phyloP scores from a whole-genome alignment of 2,113 vertebrate genomes.

The Engraulis encrasicolus region DNA sequence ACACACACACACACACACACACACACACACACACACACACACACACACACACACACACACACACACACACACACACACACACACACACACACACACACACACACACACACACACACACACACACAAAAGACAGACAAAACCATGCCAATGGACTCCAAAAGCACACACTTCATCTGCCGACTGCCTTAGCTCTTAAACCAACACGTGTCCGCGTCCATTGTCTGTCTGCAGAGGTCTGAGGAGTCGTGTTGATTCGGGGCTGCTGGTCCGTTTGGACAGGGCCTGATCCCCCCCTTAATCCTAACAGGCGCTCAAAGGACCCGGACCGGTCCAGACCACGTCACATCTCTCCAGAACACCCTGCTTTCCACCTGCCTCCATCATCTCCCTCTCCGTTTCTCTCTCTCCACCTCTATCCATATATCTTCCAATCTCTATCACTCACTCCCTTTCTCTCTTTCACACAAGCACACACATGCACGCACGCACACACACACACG shows the following conservation, averaged over 20 bases:
- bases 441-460: slow-evolving; percentile 56
- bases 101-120: too few relatives aligned
- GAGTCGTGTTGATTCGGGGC: slow-evolving; percentile 69
- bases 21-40: too few relatives aligned
- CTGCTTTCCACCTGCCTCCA: slow-evolving; percentile 9
- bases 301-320: slow-evolving; percentile 59
- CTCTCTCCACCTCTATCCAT: too few relatives aligned
- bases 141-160: too few relatives aligned
- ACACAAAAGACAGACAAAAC: too few relatives aligned
- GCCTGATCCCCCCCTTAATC: slow-evolving; percentile 70
- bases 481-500: slow-evolving; percentile 22
- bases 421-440: too few relatives aligned
- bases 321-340: too few relatives aligned
- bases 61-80: slow-evolving; percentile 11
- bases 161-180: slow-evolving; percentile 48
- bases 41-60: not conserved
- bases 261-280: slow-evolving; percentile 64
- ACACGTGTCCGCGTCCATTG: slow-evolving; percentile 66
- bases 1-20: too few relatives aligned
- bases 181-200: slow-evolving; percentile 64
- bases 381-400: slow-evolving; percentile 57
- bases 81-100: not conserved
- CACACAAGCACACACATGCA: too few relatives aligned
- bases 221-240: slow-evolving; percentile 62
- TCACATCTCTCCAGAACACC: slow-evolving; percentile 43